These are phyloP conservation scores for Coleophora deauratella DNA, from an alignment of 2,888 invertebrate genomes.

Conservation along the genomic window DNA sequence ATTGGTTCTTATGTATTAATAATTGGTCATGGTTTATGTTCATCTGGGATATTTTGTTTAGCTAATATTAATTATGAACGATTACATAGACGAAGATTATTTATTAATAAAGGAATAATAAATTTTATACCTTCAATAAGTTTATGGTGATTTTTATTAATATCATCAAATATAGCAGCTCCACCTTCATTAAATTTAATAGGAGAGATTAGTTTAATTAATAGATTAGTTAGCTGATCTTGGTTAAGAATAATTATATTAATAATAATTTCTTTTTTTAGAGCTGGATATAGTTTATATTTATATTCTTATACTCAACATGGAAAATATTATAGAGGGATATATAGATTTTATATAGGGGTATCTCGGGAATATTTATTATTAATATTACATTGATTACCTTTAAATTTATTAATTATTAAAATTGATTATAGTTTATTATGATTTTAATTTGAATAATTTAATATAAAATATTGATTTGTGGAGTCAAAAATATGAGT, in stretches of 20 bases:
- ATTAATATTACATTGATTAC: slow-evolving; percentile 76
- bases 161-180: slow-evolving; percentile 77
- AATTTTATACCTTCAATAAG: slow-evolving; percentile 73
- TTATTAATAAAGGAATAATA: slow-evolving; percentile 77
- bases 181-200: slow-evolving; percentile 80
- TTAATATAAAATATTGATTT: slow-evolving; percentile 79
- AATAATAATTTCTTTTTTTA: slow-evolving; percentile 76
- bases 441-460: slow-evolving; percentile 76
- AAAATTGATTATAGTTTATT: slow-evolving; percentile 65
- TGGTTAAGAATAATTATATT: slow-evolving; percentile 65
- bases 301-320: slow-evolving; percentile 78
- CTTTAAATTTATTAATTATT: slow-evolving; percentile 77
- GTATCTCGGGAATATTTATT: slow-evolving; percentile 74
- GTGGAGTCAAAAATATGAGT: slow-evolving; percentile 75
- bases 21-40: slow-evolving; percentile 79
- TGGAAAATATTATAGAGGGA: slow-evolving; percentile 65
- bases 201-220: slow-evolving; percentile 78
- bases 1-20: slow-evolving; percentile 73
- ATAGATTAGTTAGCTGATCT: slow-evolving; percentile 71
- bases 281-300: slow-evolving; percentile 77
- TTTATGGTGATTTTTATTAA: slow-evolving; percentile 79
- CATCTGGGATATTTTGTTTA: slow-evolving; percentile 78
- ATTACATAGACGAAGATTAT: slow-evolving; percentile 73
- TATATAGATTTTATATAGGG: slow-evolving; percentile 65
- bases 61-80: slow-evolving; percentile 78